Evolutionary conservation across 2,113 vertebrate genomes (phyloP).

Genomic region (Panthera uncia): DNA sequence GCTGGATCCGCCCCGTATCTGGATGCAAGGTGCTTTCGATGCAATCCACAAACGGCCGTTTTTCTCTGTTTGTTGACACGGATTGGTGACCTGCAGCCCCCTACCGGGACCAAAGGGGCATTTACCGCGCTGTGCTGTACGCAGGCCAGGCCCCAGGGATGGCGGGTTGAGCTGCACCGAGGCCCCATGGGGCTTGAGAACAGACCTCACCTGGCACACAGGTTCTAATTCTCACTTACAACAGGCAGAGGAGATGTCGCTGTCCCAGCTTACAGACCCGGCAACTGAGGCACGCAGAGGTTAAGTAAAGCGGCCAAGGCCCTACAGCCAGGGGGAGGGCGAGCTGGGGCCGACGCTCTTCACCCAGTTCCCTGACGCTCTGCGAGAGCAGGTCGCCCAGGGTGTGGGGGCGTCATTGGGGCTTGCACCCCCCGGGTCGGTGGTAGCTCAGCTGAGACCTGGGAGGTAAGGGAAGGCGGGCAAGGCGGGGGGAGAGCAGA

Average conservation of each 20-base stretch:
- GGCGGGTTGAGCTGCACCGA: background rate
- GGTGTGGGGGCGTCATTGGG: no score
- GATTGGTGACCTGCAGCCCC: no score
- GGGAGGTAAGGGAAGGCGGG: background rate
- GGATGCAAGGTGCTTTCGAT: accelerated
- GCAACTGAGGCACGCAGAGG: background rate
- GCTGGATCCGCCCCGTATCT: background rate
- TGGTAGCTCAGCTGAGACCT: background rate
- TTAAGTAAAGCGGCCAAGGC: background rate
- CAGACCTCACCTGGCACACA: accelerated
- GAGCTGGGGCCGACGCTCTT: background rate
- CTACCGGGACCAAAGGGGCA: background rate
- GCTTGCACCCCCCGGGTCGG: no score
- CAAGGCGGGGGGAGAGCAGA: background rate
- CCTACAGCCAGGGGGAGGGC: background rate
- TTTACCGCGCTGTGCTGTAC: background rate
- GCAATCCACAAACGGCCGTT: background rate
- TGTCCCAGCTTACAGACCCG: background rate
- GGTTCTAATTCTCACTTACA: background rate
- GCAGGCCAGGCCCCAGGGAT: background rate
- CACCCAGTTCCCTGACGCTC: accelerated
- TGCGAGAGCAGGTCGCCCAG: accelerated
- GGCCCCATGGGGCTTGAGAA: accelerated
- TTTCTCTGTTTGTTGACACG: background rate
- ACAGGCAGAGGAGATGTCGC: accelerated